phyloP scores from a whole-genome alignment of 1,140 invertebrate species.

The Orchestia grillus region DNA sequence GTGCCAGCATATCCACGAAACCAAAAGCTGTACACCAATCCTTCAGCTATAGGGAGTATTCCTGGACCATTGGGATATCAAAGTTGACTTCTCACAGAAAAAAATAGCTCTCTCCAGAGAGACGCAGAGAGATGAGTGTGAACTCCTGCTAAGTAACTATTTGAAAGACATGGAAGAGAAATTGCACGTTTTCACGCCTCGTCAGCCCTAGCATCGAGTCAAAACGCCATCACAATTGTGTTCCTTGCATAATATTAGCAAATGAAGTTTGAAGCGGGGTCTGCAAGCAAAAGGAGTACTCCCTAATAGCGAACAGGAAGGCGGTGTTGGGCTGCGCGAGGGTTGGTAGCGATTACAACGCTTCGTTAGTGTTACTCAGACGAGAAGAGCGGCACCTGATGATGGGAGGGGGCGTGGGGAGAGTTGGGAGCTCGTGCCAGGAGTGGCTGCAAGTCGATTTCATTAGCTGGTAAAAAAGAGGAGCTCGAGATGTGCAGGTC shows the following conservation, averaged over 20 bases:
- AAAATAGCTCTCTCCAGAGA: not conserved
- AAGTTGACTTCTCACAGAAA: not conserved
- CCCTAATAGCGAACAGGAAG: not conserved
- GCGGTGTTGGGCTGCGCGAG: not conserved
- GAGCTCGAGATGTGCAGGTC: slow-evolving; percentile 52
- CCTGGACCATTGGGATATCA: not conserved
- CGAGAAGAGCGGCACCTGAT: slow-evolving; percentile 35
- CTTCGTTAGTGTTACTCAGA: slow-evolving; percentile 24
- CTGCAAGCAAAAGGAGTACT: not conserved
- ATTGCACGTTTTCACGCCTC: not conserved
- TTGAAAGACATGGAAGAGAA: not conserved
- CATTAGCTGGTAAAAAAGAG: slow-evolving; percentile 51
- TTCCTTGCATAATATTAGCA: not conserved
- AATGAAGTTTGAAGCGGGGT: not conserved
- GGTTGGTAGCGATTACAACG: slow-evolving; percentile 3
- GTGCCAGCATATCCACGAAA: not conserved
- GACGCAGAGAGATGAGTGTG: not conserved
- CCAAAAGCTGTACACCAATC: not conserved
- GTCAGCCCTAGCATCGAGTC: not conserved
- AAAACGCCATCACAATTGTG: not conserved
- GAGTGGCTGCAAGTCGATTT: not conserved
- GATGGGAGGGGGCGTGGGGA: not conserved
- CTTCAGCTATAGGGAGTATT: not conserved
- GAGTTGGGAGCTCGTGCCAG: not conserved
- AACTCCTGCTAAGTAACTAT: not conserved